Percentiles rank a stretch among this genome's conserved stretches.
These are phyloP conservation scores for Melanogrammus aeglefinus DNA, from an alignment of 2,797 vertebrate genomes.

Conservation along the genomic window DNA sequence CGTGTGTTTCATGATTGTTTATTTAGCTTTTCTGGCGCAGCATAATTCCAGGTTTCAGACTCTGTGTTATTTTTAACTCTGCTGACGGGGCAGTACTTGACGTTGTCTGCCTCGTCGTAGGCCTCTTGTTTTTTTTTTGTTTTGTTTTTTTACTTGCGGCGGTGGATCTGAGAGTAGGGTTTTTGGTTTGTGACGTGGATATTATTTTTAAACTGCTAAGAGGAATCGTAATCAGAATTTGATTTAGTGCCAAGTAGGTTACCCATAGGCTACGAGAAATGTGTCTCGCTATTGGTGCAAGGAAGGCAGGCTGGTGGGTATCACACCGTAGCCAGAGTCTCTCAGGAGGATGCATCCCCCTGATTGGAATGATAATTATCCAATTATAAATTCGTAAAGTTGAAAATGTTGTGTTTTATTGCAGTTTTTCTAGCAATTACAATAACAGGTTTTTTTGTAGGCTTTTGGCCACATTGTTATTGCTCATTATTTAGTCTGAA, in stretches of 20 bases:
- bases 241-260: not conserved
- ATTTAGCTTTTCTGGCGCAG: conserved; percentile 3
- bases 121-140: not conserved
- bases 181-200: not conserved
- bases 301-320: not conserved
- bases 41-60: conserved; percentile 4
- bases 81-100: not conserved
- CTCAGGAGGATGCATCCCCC: not conserved
- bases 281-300: not conserved
- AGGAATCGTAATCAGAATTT: not conserved
- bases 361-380: not conserved
- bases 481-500: not conserved
- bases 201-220: not conserved
- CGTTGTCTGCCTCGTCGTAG: not conserved
- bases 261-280: not conserved
- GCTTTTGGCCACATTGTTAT: not conserved
- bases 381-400: not conserved
- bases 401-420: not conserved
- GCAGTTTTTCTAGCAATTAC: not conserved
- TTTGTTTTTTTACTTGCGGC: not conserved
- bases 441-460: not conserved
- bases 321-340: not conserved
- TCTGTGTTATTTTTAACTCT: not conserved
- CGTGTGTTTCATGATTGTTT: not conserved
- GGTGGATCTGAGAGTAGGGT: not conserved